Evolutionary conservation across 2,797 vertebrate species (phyloP).

Genomic region (Sebastiscus albofasciatus): DNA sequence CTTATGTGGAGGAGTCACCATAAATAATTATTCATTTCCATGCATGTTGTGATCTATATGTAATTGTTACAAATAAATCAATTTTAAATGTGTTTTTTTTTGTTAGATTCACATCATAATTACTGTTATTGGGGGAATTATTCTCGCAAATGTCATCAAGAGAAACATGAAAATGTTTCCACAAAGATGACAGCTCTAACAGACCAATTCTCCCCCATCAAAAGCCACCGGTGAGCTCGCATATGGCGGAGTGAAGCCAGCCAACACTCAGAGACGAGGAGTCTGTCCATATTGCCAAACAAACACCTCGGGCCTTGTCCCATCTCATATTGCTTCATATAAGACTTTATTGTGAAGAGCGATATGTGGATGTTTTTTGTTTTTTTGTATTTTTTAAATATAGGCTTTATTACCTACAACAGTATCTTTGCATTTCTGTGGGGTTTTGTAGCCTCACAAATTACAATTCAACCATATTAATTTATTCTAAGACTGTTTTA

Average conservation of each 20-base stretch:
- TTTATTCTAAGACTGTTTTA: neutral
- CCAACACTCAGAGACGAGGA: constrained; percentile 70
- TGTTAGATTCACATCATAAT: neutral
- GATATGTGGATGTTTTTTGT: constrained; percentile 33
- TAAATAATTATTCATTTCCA: constrained; percentile 16
- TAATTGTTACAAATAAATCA: neutral
- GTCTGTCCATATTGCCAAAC: constrained; percentile 82
- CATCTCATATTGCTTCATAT: constrained; percentile 80
- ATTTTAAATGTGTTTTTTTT: neutral
- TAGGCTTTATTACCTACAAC: constrained; percentile 27
- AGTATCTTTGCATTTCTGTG: constrained; percentile 38
- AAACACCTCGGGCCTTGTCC: constrained; percentile 81
- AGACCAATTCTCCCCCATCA: constrained; percentile 79
- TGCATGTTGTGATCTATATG: neutral
- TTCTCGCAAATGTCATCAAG: constrained; percentile 40
- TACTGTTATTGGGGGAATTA: neutral
- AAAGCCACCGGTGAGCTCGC: constrained; percentile 80
- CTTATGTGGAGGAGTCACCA: neutral
- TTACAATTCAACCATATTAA: neutral
- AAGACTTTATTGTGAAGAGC: constrained; percentile 68
- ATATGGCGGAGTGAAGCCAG: constrained; percentile 78
- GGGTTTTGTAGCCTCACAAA: constrained; percentile 3
- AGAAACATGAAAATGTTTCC: constrained; percentile 70
- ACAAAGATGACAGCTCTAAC: constrained; percentile 77
- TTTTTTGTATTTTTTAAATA: constrained; percentile 3